Percentiles rank a stretch among this genome's conserved stretches.
These are phyloP conservation scores for Trypoxylus dichotomus DNA, from an alignment of 1,140 invertebrate genomes.

Conservation along the genomic window DNA sequence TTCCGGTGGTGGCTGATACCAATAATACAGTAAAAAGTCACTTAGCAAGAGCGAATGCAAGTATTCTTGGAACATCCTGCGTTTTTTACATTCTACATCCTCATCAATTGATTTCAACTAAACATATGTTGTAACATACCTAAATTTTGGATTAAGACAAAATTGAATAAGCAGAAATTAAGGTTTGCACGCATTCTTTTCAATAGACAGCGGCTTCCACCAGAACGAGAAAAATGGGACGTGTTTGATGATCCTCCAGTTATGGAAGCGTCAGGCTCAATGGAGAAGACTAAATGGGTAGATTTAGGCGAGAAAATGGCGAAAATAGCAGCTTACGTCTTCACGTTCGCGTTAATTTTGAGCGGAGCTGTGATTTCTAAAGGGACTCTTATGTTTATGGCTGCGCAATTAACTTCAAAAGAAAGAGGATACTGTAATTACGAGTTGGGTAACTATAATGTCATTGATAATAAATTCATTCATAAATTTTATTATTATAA, in stretches of 20 bases:
- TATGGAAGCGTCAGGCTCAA: conserved; percentile 80
- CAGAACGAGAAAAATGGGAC: conserved; percentile 66
- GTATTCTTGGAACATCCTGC: no score
- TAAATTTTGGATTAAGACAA: no score
- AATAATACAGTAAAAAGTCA: no score
- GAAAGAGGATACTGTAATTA: conserved; percentile 80
- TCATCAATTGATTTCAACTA: no score
- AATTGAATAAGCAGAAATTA: no score
- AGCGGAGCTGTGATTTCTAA: conserved; percentile 80
- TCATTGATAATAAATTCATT: no score
- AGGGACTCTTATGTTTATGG: conserved; percentile 86
- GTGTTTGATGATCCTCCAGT: conserved; percentile 85
- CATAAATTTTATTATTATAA: no score
- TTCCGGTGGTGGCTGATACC: no score
- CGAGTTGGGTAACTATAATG: conserved; percentile 65
- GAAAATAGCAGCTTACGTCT: conserved; percentile 78
- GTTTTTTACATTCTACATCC: no score
- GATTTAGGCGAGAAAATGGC: conserved; percentile 79
- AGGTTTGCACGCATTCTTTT: no score
- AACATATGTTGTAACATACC: no score
- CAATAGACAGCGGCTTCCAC: background rate
- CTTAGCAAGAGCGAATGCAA: no score
- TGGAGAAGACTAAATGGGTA: conserved; percentile 78
- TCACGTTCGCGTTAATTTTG: conserved; percentile 82
- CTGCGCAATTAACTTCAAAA: conserved; percentile 78